A percentile compares a stretch with the other conserved stretches of the same genome.
Evolutionary conservation across 2,797 vertebrate genomes (phyloP).

Genomic region (Peromyscus aztecus): DNA sequence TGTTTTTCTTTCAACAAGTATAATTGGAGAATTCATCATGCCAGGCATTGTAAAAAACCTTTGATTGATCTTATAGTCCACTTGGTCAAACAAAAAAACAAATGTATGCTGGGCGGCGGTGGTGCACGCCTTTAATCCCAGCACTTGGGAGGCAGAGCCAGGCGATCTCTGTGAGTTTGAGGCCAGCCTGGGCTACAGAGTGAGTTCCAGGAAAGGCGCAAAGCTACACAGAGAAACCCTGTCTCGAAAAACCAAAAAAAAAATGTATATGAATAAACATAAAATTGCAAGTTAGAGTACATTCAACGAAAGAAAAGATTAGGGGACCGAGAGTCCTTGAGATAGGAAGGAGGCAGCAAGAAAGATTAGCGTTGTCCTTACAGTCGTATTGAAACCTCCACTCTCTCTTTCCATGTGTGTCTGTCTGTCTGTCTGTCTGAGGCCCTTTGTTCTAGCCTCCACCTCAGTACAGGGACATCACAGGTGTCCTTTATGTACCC

Average conservation of each 20-base stretch:
- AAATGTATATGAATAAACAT: neutral
- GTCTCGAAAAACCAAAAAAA: neutral
- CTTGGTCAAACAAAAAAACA: slow-evolving; percentile 5
- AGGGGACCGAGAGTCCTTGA: neutral
- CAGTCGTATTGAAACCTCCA: neutral
- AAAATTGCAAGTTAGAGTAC: neutral
- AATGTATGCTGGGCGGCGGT: neutral
- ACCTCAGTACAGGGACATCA: neutral
- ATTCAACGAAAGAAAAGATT: slow-evolving; percentile 5
- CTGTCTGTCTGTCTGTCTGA: neutral
- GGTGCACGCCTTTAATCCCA: too few relatives aligned
- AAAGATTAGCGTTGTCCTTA: neutral
- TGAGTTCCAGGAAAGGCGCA: too few relatives aligned
- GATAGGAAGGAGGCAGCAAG: neutral
- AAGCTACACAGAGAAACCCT: too few relatives aligned
- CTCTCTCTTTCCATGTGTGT: neutral
- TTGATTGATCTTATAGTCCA: neutral
- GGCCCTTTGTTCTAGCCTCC: neutral
- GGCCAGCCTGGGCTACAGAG: too few relatives aligned
- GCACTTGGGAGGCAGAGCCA: too few relatives aligned
- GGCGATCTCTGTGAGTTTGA: too few relatives aligned
- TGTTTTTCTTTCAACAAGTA: slow-evolving; percentile 25
- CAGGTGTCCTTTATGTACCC: neutral
- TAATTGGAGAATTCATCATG: neutral
- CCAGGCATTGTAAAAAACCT: neutral